Base-by-base conservation (phyloP, 2,113 vertebrate species). In the Dicentrarchus labrax region DNA sequence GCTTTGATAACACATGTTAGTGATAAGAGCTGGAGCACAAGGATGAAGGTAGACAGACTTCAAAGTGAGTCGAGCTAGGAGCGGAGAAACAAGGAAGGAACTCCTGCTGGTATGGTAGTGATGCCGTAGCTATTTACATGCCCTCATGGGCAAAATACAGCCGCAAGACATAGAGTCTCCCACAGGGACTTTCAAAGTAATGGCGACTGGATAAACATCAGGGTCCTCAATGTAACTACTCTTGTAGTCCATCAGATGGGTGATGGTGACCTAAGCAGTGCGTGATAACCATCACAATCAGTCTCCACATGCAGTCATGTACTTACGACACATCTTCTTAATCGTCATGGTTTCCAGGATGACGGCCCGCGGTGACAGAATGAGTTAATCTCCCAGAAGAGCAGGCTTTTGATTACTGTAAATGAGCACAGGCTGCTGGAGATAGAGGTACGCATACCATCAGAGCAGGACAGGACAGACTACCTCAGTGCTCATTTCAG, bases 271-370 rank as follows among this genome's bases (percentile, higher is more conserved):
- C 69, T 1, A 16, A 0, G 39, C 43, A 13, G 12, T 9, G 47
- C 56, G 39, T 73, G 69, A 83, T 80, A 85, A 54, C 68, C 60
- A 51, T 67, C 73, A 51, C 70, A 80, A 81, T 84, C 71, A 66
- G 80, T 41, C 70, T 61, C 50, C 56, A 15, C 65, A 38, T 24
- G 57, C 47, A 21, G 59, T 2, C 59, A 38, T 80, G 68, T 61
- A 85, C 89, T 92, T 83, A 86, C 62, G 56, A 72, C 72, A 66
- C 78, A 80, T 85, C 76, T 88, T 90, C 73, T 92, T 90, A 75
- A 90, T 89, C 24, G 51, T 71, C 76, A 77, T 10, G 53, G 78
- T 83, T 80, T 83, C 72, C 86, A 60, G 64, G 51, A 56, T 12
- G 43, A 83, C 1, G 7, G 54, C 45, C 38, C 21, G 4, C 48